phyloP scores from a whole-genome alignment of 2,888 invertebrate genomes.

The Xestoiulus laeticollis region DNA sequence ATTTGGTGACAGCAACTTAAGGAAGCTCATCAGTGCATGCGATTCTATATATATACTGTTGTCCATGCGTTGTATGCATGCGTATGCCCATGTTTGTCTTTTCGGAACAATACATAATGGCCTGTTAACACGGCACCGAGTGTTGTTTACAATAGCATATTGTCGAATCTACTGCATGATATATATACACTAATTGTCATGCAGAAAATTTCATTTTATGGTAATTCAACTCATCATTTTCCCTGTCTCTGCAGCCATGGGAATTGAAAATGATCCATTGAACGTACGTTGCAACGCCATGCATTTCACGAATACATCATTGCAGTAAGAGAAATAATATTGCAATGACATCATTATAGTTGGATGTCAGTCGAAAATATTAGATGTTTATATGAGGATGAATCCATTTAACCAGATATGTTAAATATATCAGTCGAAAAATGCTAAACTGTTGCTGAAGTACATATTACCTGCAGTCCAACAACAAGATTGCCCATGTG shows the following conservation, averaged over 20 bases:
- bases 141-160: not conserved
- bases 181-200: not conserved
- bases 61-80: not conserved
- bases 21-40: not conserved
- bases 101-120: not conserved
- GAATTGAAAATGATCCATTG: not conserved
- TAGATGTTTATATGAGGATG: no score
- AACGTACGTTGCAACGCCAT: not conserved
- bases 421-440: no score
- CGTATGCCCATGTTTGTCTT: not conserved
- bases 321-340: no score
- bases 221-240: not conserved
- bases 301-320: no score
- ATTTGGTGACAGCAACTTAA: not conserved
- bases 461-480: no score
- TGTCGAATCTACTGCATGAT: not conserved
- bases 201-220: not conserved
- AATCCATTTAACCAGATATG: no score
- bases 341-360: no score
- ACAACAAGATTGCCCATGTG: no score
- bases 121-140: not conserved
- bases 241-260: not conserved
- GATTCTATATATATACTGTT: not conserved
- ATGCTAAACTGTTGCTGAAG: no score
- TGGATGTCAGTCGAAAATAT: no score